Evolutionary conservation across 2,888 invertebrate genomes (phyloP).

Genomic region (Steinernema carpocapsae): DNA sequence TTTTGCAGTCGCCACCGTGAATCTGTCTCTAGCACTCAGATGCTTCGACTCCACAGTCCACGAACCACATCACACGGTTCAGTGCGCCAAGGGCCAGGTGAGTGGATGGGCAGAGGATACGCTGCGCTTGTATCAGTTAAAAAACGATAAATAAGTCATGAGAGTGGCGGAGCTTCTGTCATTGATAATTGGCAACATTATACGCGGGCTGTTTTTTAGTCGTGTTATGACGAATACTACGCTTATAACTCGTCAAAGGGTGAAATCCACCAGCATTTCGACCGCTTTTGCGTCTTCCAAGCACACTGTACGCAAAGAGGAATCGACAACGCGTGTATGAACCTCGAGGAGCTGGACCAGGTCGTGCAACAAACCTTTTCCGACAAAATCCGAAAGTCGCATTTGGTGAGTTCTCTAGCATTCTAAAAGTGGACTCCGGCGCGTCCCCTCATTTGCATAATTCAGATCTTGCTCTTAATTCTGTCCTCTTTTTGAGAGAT

Average conservation of each 20-base stretch:
- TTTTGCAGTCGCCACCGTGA: conserved; percentile 39
- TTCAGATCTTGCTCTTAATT: background rate
- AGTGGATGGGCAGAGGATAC: conserved; percentile 4
- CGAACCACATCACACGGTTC: conserved; percentile 42
- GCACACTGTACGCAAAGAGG: conserved; percentile 52
- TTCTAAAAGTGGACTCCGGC: background rate
- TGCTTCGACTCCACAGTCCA: conserved; percentile 55
- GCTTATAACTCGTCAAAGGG: conserved; percentile 50
- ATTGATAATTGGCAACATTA: conserved; percentile 32
- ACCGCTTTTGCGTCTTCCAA: conserved; percentile 56
- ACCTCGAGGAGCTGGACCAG: conserved; percentile 47
- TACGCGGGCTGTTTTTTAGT: conserved; percentile 27
- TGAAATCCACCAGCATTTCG: conserved; percentile 49
- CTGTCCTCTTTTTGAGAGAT: too few species aligned
- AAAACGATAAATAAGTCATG: conserved; percentile 31
- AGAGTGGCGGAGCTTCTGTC: conserved; percentile 8
- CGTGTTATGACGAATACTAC: conserved; percentile 56
- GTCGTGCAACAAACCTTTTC: conserved; percentile 47
- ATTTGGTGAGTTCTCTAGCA: background rate
- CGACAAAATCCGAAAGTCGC: background rate
- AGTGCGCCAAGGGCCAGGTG: conserved; percentile 30
- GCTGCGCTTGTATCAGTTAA: conserved; percentile 37
- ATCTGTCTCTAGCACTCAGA: conserved; percentile 37
- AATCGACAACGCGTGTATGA: conserved; percentile 50
- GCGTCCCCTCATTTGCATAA: too few species aligned